Evolutionary conservation across 2,888 invertebrate species (phyloP).

Genomic region (Euclidia mi): DNA sequence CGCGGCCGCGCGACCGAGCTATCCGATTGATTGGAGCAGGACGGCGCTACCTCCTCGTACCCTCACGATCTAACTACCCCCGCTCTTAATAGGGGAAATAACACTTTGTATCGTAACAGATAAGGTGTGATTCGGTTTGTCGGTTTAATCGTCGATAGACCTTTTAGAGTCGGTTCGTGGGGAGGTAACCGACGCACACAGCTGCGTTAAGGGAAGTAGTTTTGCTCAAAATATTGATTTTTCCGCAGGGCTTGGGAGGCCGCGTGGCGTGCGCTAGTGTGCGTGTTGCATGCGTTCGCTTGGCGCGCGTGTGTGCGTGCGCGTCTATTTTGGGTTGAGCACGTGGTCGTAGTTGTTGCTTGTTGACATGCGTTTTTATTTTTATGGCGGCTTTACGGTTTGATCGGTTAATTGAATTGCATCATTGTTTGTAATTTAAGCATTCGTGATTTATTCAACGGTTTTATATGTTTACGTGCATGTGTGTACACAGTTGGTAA

Average conservation of each 20-base stretch:
- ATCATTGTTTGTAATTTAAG: slow-evolving; percentile 68
- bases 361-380: slow-evolving; percentile 89
- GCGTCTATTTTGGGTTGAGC: slow-evolving; percentile 86
- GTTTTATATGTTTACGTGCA: slow-evolving; percentile 10
- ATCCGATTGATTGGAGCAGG: slow-evolving; percentile 88
- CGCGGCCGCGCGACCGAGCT: slow-evolving; percentile 83
- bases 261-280: slow-evolving; percentile 65
- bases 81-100: slow-evolving; percentile 70
- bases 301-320: slow-evolving; percentile 67
- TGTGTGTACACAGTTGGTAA: not conserved
- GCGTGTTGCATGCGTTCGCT: slow-evolving; percentile 55
- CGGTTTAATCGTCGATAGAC: slow-evolving; percentile 52
- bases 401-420: slow-evolving; percentile 80
- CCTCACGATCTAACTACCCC: slow-evolving; percentile 84
- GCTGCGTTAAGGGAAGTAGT: slow-evolving; percentile 84
- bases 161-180: slow-evolving; percentile 56
- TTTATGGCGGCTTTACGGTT: slow-evolving; percentile 78
- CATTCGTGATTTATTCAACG: slow-evolving; percentile 43
- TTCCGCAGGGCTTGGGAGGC: slow-evolving; percentile 80
- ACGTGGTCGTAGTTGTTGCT: slow-evolving; percentile 88
- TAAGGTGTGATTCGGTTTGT: slow-evolving; percentile 78
- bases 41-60: slow-evolving; percentile 76
- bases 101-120: slow-evolving; percentile 73
- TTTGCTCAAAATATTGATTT: slow-evolving; percentile 90
- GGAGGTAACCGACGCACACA: slow-evolving; percentile 78